A percentile compares a stretch with the other conserved stretches of the same genome.
Evolutionary conservation across 2,113 vertebrate species (phyloP).

Genomic region (Fulmarus glacialis): DNA sequence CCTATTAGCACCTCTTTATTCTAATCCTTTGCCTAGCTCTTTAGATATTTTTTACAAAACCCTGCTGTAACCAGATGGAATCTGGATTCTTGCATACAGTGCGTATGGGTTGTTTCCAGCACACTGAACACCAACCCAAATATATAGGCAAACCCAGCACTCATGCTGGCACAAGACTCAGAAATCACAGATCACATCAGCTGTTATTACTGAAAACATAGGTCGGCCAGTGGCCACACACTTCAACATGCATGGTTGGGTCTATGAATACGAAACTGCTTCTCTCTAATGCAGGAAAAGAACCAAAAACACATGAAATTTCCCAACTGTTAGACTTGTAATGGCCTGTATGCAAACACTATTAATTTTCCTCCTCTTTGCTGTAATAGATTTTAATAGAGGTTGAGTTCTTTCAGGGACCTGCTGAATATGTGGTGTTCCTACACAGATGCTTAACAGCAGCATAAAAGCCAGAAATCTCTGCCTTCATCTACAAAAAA

Average conservation of each 20-base stretch:
- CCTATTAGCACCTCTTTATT: slow-evolving; percentile 76
- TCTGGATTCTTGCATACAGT: slow-evolving; percentile 49
- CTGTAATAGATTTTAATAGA: background rate
- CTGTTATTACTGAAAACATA: slow-evolving; percentile 65
- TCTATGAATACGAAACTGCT: slow-evolving; percentile 17
- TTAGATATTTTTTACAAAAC: slow-evolving; percentile 59
- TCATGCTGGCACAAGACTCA: slow-evolving; percentile 51
- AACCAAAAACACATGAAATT: background rate
- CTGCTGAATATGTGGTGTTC: slow-evolving; percentile 5
- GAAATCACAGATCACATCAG: slow-evolving; percentile 67
- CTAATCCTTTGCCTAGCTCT: slow-evolving; percentile 63
- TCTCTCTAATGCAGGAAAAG: background rate
- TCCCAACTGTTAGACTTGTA: background rate
- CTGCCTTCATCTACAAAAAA: background rate
- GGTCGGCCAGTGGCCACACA: slow-evolving; percentile 55
- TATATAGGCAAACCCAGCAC: slow-evolving; percentile 16
- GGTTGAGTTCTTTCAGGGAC: slow-evolving; percentile 21
- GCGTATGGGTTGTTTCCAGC: slow-evolving; percentile 46
- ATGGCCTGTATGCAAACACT: background rate
- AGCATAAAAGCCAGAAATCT: background rate
- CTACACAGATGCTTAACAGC: background rate
- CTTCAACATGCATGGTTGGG: slow-evolving; percentile 46
- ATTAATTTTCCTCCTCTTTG: background rate
- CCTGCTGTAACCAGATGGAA: slow-evolving; percentile 57
- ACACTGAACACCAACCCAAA: slow-evolving; percentile 55